Base-by-base conservation (phyloP, 2,888 invertebrate species). In the Catonia carolina region DNA sequence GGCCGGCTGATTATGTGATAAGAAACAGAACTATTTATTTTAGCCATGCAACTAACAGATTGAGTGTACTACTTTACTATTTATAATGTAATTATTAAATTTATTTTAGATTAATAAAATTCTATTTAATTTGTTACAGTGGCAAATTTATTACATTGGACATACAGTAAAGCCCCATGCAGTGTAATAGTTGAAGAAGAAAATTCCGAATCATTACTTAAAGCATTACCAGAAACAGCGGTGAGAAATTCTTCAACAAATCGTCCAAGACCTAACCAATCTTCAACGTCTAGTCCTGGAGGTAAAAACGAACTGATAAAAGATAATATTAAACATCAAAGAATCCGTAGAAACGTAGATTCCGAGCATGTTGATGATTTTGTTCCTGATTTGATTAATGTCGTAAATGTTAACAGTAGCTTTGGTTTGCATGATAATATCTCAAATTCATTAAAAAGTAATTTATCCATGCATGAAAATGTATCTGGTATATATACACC, bases 111-210 rank as follows among this genome's bases (percentile, higher is more conserved):
- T n/a, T n/a, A n/a, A n/a, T n/a, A n/a, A n/a, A n/a, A n/a, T n/a
- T n/a, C n/a, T n/a, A n/a, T n/a, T n/a, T n/a, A n/a, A n/a, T 59
- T 56, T 56, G 64, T 73, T 74, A 12, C 78, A 89, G 89, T 85
- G 63, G 86, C 88, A 68, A 88, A 87, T 75, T 80, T 88, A 67
- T 80, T 89, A 68, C 87, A 86, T 74, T 89, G 87, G 86, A 86
- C 89, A 73, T 86, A 87, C 77, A 85, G 84, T 68, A 80, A 88
- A 64, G 87, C 86, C 72, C 84, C 88, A 60, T 90, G 90, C 78
- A 84, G 86, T 70, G 89, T 90, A 67, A 77, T 89, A 70, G 89
- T 90, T 66, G 87, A 63, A 61, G 59, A 62, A 42, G 61, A 61
- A 36, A 59, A 53, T 4, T 62, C 41, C 20, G 63, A 62, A 14